Conservation (phyloP, 2,888 invertebrate species). For the Oligia strigilis region DNA sequence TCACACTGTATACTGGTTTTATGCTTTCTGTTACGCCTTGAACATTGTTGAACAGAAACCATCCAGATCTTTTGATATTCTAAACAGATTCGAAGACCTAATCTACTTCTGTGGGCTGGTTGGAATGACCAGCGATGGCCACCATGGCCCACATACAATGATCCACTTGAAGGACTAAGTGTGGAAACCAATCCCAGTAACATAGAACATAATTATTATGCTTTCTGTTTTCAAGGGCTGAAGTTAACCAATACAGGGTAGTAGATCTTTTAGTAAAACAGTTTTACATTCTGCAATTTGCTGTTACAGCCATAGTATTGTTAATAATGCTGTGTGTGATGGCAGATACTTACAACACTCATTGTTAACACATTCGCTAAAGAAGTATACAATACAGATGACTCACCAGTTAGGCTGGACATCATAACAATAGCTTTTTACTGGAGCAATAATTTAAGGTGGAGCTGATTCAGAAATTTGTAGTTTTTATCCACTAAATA, state of each 20-base stretch:
- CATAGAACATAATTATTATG: not conserved
- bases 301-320: not conserved
- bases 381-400: slow-evolving; percentile 34
- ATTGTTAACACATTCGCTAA: slow-evolving; percentile 29
- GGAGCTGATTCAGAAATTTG: not conserved
- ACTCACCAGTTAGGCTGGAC: slow-evolving; percentile 20
- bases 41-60: not conserved
- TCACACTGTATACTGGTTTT: not conserved
- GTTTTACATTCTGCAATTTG: not conserved
- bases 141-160: not conserved
- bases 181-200: not conserved
- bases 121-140: not conserved
- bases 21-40: not conserved
- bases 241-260: not conserved
- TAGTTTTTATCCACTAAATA: not conserved
- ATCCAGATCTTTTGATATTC: not conserved
- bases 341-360: slow-evolving; percentile 17
- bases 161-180: not conserved
- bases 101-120: not conserved
- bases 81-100: not conserved
- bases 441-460: not conserved
- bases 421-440: not conserved
- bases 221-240: slow-evolving; percentile 12
- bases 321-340: not conserved
- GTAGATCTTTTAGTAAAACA: not conserved